Evolutionary conservation across 2,888 invertebrate genomes (phyloP).

Genomic region (Callyntrura guangdongensis): DNA sequence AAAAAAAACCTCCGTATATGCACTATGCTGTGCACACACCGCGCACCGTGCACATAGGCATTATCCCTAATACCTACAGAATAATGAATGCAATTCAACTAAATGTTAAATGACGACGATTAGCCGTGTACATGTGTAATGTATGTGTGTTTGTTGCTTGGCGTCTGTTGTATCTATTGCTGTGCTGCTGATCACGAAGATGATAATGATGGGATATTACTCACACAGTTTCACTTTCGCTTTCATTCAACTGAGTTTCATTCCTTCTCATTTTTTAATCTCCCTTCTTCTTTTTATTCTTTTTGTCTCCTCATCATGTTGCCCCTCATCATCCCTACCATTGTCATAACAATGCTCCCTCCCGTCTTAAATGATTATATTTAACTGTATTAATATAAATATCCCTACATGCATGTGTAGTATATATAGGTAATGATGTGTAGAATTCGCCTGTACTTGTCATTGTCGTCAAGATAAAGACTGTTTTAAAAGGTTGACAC

Average conservation of each 20-base stretch:
- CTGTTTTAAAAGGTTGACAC: conserved; percentile 24
- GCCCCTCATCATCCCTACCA: conserved; percentile 9
- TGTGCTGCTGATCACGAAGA: background rate
- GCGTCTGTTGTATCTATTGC: background rate
- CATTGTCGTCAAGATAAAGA: no score
- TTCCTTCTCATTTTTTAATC: conserved; percentile 18
- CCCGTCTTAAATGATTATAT: conserved; percentile 31
- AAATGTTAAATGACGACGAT: conserved; percentile 37
- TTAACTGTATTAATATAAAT: background rate
- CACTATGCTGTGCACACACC: background rate
- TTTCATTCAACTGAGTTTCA: conserved; percentile 57
- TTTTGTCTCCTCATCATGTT: conserved; percentile 11
- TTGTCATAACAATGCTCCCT: conserved; percentile 26
- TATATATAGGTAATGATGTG: background rate
- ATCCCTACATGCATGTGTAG: background rate
- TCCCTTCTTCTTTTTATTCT: conserved; percentile 15
- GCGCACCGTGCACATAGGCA: background rate
- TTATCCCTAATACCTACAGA: background rate
- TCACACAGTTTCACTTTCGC: conserved; percentile 76
- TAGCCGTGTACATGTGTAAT: conserved; percentile 25
- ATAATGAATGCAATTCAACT: conserved; percentile 19
- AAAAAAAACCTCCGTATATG: no score
- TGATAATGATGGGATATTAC: conserved; percentile 61
- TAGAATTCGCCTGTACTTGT: no score
- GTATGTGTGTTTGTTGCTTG: conserved; percentile 11